A percentile compares a stretch with the other conserved stretches of the same genome.
Evolutionary conservation across 2,888 invertebrate species (phyloP).

Genomic region (Diarsia mendica): DNA sequence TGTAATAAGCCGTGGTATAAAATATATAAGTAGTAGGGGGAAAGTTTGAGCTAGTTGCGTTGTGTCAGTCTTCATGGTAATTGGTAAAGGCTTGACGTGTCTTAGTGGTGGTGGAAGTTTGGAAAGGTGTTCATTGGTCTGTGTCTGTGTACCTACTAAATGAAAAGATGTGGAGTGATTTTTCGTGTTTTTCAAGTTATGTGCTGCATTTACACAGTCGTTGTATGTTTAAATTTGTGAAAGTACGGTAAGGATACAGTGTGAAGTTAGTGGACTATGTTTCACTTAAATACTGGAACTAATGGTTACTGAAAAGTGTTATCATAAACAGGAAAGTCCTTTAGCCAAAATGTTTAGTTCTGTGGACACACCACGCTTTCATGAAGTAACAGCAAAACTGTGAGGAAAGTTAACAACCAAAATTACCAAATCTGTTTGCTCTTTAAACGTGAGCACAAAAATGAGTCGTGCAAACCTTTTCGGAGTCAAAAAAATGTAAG

Average conservation of each 20-base stretch:
- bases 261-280: background rate
- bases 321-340: background rate
- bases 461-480: constrained; percentile 9
- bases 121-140: background rate
- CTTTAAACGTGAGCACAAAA: constrained; percentile 10
- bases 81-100: background rate
- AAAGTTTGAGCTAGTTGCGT: background rate
- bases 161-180: background rate
- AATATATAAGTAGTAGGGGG: background rate
- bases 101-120: background rate
- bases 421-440: constrained; percentile 14
- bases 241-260: background rate
- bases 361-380: background rate
- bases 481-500: constrained; percentile 21
- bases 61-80: constrained; percentile 7
- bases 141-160: background rate
- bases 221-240: background rate
- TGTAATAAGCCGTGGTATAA: background rate
- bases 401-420: background rate
- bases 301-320: background rate
- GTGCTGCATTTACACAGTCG: background rate
- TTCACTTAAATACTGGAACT: too few species aligned
- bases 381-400: background rate
- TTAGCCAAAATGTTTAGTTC: background rate
- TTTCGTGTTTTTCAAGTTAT: background rate